Base-by-base conservation (phyloP, 1,140 invertebrate genomes). In the Helicoverpa armigera region DNA sequence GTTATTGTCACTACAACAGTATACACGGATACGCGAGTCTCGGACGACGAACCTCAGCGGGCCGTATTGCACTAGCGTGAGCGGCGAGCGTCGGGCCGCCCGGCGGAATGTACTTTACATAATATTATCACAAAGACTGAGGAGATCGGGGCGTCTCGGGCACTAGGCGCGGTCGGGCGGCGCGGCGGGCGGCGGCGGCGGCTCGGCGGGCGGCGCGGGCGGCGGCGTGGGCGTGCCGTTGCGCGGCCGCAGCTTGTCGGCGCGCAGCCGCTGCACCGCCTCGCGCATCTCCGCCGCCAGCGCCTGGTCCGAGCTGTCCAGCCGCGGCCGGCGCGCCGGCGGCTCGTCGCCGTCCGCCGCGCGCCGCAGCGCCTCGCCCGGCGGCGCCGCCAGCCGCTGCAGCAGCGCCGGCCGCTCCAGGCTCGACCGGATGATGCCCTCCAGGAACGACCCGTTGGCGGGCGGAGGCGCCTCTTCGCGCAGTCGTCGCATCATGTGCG, bases 341-440 rank as follows among this genome's bases (percentile, higher is more conserved):
- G 93, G 89, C 75, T 88, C 89, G 12, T 92, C 91, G 56, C 53
- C 69, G 29, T 86, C 87, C 54, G 90, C 87, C 81, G 90, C 87
- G 81, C 91, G 87, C 82, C 88, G 84, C 76, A 90, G 81, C 56
- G 86, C 86, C 73, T 81, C 87, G 86, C 91, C 79, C 83, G 96
- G 93, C 2, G 96, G 96, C 84, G 96, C 95, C 86, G 97, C 96
- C 82, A 97, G 91, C 90, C 97, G 97, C 88, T 97, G 97, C 85
- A 97, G 95, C 81, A 97, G 90, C 13, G 96, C 96, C 54, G 96
- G 96, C 73, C 96, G 96, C 87, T 97, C 97, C 29, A 98, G 94
- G 86, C 96, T 97, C 82, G 97, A 97, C 81, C 97, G 95, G 86
- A 98, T 98, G 79, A 98, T 97, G 70, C 97, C 97, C 86, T 98